Evolutionary conservation across 2,113 vertebrate species (phyloP), one percentile per base, ranked within the genome.

Genomic region (Heterotilapia buettikoferi): DNA sequence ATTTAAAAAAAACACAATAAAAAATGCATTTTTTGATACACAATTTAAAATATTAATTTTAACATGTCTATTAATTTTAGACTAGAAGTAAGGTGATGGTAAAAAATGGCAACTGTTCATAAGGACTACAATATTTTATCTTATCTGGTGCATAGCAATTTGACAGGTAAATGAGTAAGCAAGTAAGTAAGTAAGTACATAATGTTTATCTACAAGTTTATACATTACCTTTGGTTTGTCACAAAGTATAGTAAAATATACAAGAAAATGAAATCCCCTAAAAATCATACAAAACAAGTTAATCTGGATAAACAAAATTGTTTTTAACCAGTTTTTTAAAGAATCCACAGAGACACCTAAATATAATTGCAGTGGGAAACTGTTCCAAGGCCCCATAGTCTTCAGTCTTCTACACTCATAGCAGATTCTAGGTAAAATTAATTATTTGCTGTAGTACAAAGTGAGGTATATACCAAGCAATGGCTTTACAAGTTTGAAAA

Each of bases 101-200:
- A 50, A 29, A 76, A 78, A 31, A 18, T 43, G 9, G 9, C 14
- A 78, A 78, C 26, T n/a, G 26, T 31, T 47, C 45, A 43, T 6
- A 14, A 21, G 12, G 36, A 71, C 63, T 26, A 47, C 9, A 47
- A 18, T 47, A 45, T 73, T 45, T 18, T 18, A 47, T 47, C 40
- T 29, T 76, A 76, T 78, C 9, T 31, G 26, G 26, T 78, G 26
- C 26, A 78, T 12, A 78, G 24, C 6, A 19, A 50, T 31, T 78
- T 78, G 71, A 78, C 16, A 78, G 43, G 71, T 50, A 78, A 78
- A 19, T 19, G 6, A 68, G 19, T 68, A 68, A 66, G 63, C 63
- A 68, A 68, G 59, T 11, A 40, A 68, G 13, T 29, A 57, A 57
- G 10, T 66, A 66, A 66, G 33, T 38, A 66, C 6, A 38, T 66